phyloP scores from a whole-genome alignment of 92 coral and sea anemone species.

The Zoanthus sansibaricus region DNA sequence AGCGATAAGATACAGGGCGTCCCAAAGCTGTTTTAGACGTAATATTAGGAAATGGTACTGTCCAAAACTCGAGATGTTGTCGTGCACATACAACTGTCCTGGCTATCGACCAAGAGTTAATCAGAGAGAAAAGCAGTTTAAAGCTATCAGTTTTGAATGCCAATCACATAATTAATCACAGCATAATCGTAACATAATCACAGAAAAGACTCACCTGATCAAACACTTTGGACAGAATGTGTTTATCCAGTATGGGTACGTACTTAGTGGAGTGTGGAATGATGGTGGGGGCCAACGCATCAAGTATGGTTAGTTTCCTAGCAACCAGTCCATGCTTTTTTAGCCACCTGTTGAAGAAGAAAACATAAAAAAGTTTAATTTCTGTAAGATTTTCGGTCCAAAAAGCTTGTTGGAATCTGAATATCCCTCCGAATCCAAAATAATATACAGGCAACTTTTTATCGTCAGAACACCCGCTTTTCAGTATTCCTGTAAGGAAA shows the following conservation, averaged over 20 bases:
- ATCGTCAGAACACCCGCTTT: too few relatives aligned
- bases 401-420: neutral
- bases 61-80: too few relatives aligned
- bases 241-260: constrained; percentile 88
- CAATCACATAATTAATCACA: neutral
- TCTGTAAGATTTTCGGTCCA: neutral
- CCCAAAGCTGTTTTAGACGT: too few relatives aligned
- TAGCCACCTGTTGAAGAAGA: constrained; percentile 68
- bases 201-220: constrained; percentile 84
- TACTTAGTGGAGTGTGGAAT: constrained; percentile 89
- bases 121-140: neutral
- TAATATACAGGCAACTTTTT: too few relatives aligned
- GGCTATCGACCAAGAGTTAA: neutral
- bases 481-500: too few relatives aligned
- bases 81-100: neutral
- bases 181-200: too few relatives aligned
- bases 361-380: too few relatives aligned
- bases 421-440: neutral
- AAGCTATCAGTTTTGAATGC: neutral
- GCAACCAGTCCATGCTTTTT: constrained; percentile 84
- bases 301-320: constrained; percentile 85
- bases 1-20: too few relatives aligned
- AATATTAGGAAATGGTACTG: too few relatives aligned
- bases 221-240: constrained; percentile 87
- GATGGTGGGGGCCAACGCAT: constrained; percentile 87